A percentile compares a stretch with the other conserved stretches of the same genome.
Evolutionary conservation across 2,113 vertebrate genomes (phyloP).

Genomic region (Emydura subglobosa): DNA sequence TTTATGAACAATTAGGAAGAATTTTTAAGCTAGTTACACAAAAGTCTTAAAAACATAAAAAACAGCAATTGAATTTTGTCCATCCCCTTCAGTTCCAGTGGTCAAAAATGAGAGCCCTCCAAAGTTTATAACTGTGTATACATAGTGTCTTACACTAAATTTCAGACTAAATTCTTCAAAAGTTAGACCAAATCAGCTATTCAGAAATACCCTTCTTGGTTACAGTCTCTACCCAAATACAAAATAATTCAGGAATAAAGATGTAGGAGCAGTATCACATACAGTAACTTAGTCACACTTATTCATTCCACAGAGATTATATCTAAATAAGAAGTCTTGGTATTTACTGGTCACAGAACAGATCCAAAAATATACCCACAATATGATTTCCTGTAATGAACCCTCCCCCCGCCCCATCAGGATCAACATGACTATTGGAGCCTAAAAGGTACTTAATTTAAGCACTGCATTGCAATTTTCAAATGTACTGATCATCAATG

Average conservation of each 20-base stretch:
- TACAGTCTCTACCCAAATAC: background rate
- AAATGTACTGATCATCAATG: background rate
- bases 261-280: background rate
- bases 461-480: background rate
- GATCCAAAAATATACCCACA: background rate
- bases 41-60: background rate
- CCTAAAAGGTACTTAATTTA: background rate
- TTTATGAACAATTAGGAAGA: background rate
- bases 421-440: background rate
- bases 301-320: background rate
- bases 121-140: background rate
- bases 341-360: background rate
- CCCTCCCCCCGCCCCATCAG: rapidly evolving
- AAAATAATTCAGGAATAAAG: background rate
- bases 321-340: background rate
- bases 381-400: background rate
- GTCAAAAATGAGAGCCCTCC: background rate
- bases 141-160: background rate
- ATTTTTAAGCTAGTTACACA: background rate
- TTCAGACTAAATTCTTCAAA: background rate
- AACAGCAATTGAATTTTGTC: background rate
- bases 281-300: background rate
- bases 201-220: too few relatives aligned
- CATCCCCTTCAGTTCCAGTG: background rate
- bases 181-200: background rate